Percentiles rank a stretch among this genome's conserved stretches.
phyloP scores from a whole-genome alignment of 2,797 vertebrate genomes.

The Pipistrellus pipistrellus region DNA sequence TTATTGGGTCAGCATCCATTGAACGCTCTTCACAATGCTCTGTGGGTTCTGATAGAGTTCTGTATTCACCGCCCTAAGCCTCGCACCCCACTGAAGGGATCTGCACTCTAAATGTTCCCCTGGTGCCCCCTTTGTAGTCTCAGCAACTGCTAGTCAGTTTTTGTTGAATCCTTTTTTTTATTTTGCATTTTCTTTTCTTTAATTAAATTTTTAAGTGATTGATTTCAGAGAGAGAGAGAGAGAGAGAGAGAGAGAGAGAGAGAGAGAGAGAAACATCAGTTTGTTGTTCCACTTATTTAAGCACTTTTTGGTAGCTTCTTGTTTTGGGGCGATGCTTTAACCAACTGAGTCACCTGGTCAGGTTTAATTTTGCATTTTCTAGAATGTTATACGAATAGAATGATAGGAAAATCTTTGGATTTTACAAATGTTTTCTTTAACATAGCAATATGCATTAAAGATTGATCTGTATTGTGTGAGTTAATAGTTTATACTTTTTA shows the following conservation, averaged over 20 bases:
- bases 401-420: not conserved
- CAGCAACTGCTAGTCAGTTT: not conserved
- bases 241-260: not conserved
- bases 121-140: not conserved
- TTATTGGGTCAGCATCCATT: constrained; percentile 31
- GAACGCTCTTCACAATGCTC: not conserved
- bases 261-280: not conserved
- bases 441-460: constrained; percentile 22
- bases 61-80: not conserved
- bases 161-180: not conserved
- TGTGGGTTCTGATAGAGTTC: constrained; percentile 7
- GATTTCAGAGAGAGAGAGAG: not conserved
- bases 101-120: not conserved
- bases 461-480: constrained; percentile 12
- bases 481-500: constrained; percentile 55
- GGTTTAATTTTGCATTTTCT: constrained; percentile 40
- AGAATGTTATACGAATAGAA: not conserved
- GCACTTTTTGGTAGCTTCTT: not conserved
- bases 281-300: not conserved
- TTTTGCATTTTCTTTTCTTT: not conserved
- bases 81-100: not conserved
- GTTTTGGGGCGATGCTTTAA: not conserved
- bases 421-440: constrained; percentile 49
- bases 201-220: not conserved
- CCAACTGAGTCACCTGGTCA: not conserved